Evolutionary conservation across 2,888 invertebrate species (phyloP), one percentile per base, ranked within the genome.

Genomic region (Acrobasis suavella): DNA sequence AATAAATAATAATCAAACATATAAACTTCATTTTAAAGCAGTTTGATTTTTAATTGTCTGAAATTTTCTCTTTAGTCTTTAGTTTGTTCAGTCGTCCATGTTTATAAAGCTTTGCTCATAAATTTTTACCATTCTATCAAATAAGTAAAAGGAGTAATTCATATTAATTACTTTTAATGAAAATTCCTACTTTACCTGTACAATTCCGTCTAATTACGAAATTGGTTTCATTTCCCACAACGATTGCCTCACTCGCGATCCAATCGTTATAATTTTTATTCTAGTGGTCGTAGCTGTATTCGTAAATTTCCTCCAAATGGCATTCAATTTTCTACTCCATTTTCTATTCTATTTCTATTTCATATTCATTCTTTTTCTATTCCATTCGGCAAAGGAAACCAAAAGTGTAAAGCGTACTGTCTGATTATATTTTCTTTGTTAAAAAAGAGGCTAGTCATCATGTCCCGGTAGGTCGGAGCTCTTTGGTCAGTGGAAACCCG

Each of bases 401-500:
- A 55, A 61, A 61, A 62, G 46, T 14, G 14, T 46, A 14, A n/a
- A 1, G 14, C 46, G 12, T 22, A 22, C 22, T 22, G 46, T 14
- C 46, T 46, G 46, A 14, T 46, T 46, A 46, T 14, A 46, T 46
- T 46, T 46, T 46, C 22, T 32, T 14, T 7, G 22, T 32, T 22
- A 52, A 10, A 52, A 37, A 52, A 32, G 52, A 52, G 52, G 32
- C 52, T 52, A 50, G 9, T 5, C 22, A 12, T 5, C 22, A 12
- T 22, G 17, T 22, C 15, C n/a, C 17, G 17, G 58, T 42, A 32
- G 32, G 32, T 32, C 7, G 32, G 32, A 7, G 8, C 32, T 32
- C 5, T 32, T 12, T 32, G 52, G 52, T 32, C 22, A n/a, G 52
- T n/a, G 68, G 85, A 85, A 74, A 76, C 71, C 65, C 72, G 67